Base-by-base conservation (phyloP, 1,140 invertebrate genomes). In the Carposina sasakii region DNA sequence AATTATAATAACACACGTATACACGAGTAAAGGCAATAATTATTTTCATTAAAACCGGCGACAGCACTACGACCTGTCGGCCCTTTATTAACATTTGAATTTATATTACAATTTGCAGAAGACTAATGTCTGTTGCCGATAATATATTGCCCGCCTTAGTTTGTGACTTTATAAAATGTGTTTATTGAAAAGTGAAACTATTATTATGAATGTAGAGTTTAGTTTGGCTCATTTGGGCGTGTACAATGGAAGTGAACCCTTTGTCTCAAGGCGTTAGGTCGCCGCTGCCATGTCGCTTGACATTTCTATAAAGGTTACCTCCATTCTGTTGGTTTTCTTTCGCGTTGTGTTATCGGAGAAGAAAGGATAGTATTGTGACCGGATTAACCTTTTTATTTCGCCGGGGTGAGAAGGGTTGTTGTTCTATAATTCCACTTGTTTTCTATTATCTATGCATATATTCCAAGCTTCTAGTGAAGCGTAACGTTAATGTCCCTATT, bases 271-370 rank as follows among this genome's bases (percentile, higher is more conserved):
- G 72, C 63, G 62, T 64, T 59, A 62, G 57, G 61, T 65, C 71
- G 62, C 63, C 57, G 67, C 54, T 63, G 68, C 62, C 55, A 52
- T 68, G 64, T 66, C 62, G 69, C 63, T 71, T 81, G 79, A 72
- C 79, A 84, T 84, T 84, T 84, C 60, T 71, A 63, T 59, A 83
- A 84, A 84, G 77, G 79, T 81, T 72, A 75, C 63, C 62, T 67
- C 65, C 51, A 60, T 69, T 71, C 65, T 60, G 62, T 73, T 57
- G 61, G 61, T 71, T 79, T 81, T 78, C 72, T 76, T 83, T 83
- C 69, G 55, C 59, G 63, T 62, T 59, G 63, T 71, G 67, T 57
- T 68, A 71, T 69, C 67, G 50, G 54, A 60, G 53, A 70, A 68
- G 68, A 79, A 79, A 73, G 79, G 79, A 77, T 79, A 60, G 54